Evolutionary conservation across 2,797 vertebrate genomes (phyloP).

Genomic region (Fistularia commersonii): DNA sequence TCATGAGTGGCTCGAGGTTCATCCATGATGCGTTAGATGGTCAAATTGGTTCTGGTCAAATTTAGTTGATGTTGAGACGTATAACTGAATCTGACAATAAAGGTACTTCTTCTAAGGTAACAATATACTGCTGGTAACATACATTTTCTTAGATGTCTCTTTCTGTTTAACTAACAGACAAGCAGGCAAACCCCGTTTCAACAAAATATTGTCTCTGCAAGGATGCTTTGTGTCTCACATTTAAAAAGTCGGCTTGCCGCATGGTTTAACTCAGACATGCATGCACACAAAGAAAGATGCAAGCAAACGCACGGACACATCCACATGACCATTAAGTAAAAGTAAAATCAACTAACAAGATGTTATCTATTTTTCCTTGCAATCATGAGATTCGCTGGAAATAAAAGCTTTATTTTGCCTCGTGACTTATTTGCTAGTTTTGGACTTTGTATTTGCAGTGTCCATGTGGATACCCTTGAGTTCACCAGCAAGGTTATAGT

Average conservation of each 20-base stretch:
- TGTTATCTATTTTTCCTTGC: slow-evolving; percentile 1
- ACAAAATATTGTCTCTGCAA: slow-evolving; percentile 26
- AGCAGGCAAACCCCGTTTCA: slow-evolving; percentile 28
- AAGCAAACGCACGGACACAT: too few relatives aligned
- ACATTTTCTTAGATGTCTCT: background rate
- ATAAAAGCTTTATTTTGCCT: slow-evolving; percentile 16
- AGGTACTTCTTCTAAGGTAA: too few relatives aligned
- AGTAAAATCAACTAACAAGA: too few relatives aligned
- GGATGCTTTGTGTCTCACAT: background rate
- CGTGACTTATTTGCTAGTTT: slow-evolving; percentile 16
- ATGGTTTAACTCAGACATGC: slow-evolving; percentile 32
- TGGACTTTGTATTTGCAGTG: slow-evolving; percentile 23
- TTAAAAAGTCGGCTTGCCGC: slow-evolving; percentile 4
- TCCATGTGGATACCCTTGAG: slow-evolving; percentile 39
- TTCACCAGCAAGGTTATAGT: slow-evolving; percentile 36
- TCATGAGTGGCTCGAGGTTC: too few relatives aligned
- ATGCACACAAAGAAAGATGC: too few relatives aligned
- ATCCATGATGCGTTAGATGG: too few relatives aligned
- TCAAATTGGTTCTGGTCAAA: too few relatives aligned
- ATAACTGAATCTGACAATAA: too few relatives aligned
- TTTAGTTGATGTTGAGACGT: too few relatives aligned
- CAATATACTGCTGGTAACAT: too few relatives aligned
- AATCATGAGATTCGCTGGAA: slow-evolving; percentile 7
- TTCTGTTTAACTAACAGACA: slow-evolving; percentile 42
- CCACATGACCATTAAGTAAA: too few relatives aligned